A percentile compares a stretch with the other conserved stretches of the same genome.
phyloP scores from a whole-genome alignment of 2,113 vertebrate species.

The Corythornis cristatus region DNA sequence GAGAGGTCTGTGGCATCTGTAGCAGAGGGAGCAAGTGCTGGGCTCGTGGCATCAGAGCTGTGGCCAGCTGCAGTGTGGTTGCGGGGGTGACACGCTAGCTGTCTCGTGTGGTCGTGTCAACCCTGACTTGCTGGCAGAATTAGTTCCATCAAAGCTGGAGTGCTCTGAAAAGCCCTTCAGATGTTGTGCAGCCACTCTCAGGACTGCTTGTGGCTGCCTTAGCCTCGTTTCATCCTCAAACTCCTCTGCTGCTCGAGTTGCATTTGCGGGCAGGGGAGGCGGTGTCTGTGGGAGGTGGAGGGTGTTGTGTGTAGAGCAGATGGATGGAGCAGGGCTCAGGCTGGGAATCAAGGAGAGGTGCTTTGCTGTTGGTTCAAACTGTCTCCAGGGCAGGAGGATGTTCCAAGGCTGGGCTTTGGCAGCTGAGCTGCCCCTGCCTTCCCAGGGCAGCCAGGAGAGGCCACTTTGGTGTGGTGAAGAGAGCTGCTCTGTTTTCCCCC shows the following conservation, averaged over 20 bases:
- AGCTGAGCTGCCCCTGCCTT: neutral
- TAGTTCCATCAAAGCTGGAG: constrained; percentile 25
- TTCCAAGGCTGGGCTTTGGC: neutral
- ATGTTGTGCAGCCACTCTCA: neutral
- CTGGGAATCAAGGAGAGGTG: neutral
- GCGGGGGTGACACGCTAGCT: constrained; percentile 6
- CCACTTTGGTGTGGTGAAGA: fast-evolving
- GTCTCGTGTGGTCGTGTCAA: constrained; percentile 34
- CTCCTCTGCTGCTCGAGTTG: neutral
- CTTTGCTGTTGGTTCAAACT: neutral
- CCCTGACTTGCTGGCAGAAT: neutral
- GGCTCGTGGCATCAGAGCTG: neutral
- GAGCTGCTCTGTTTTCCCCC: neutral
- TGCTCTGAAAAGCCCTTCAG: constrained; percentile 28
- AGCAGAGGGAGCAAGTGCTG: neutral
- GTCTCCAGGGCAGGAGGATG: neutral
- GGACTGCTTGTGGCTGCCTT: neutral
- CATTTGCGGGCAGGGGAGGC: neutral
- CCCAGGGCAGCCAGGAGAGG: fast-evolving
- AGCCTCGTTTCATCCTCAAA: neutral
- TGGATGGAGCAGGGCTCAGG: neutral
- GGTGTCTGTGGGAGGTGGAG: neutral
- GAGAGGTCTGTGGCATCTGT: neutral
- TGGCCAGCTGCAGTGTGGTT: neutral
- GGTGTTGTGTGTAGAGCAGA: neutral